A percentile compares a stretch with the other conserved stretches of the same genome.
phyloP scores from a whole-genome alignment of 2,797 vertebrate species.

The Phoxinus dragarum region DNA sequence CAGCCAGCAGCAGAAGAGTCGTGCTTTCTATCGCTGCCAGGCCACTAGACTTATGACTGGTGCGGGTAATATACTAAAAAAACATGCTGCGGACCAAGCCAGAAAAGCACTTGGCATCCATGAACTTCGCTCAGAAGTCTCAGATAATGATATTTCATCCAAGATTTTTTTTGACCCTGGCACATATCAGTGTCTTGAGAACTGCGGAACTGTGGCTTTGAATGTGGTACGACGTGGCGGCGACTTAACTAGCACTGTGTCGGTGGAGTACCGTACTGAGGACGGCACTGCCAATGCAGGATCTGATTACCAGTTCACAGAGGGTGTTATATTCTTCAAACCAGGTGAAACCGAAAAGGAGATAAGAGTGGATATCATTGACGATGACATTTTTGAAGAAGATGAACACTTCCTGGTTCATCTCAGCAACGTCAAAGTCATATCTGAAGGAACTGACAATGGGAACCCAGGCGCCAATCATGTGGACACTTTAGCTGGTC shows the following conservation, averaged over 20 bases:
- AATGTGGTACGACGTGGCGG: slow-evolving; percentile 88
- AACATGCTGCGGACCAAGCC: slow-evolving; percentile 90
- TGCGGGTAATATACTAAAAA: slow-evolving; percentile 91
- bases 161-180: slow-evolving; percentile 91
- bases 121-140: slow-evolving; percentile 81
- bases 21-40: slow-evolving; percentile 94
- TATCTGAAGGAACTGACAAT: slow-evolving; percentile 67
- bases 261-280: slow-evolving; percentile 89
- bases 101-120: slow-evolving; percentile 85
- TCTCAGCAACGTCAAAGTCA: slow-evolving; percentile 85
- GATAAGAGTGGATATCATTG: slow-evolving; percentile 89
- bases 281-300: slow-evolving; percentile 93
- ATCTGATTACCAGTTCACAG: slow-evolving; percentile 89
- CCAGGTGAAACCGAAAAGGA: slow-evolving; percentile 92
- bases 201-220: slow-evolving; percentile 89
- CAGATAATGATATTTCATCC: slow-evolving; percentile 79
- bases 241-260: slow-evolving; percentile 82
- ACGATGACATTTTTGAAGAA: slow-evolving; percentile 97
- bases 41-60: slow-evolving; percentile 93
- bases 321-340: slow-evolving; percentile 88
- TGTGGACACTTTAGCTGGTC: slow-evolving; percentile 73
- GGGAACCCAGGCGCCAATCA: slow-evolving; percentile 73
- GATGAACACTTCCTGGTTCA: slow-evolving; percentile 96
- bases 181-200: slow-evolving; percentile 94
- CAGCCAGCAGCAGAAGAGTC: slow-evolving; percentile 92